Conservation (phyloP, 92 coral and sea anemone genomes). For the Chrysogorgia sp. region DNA sequence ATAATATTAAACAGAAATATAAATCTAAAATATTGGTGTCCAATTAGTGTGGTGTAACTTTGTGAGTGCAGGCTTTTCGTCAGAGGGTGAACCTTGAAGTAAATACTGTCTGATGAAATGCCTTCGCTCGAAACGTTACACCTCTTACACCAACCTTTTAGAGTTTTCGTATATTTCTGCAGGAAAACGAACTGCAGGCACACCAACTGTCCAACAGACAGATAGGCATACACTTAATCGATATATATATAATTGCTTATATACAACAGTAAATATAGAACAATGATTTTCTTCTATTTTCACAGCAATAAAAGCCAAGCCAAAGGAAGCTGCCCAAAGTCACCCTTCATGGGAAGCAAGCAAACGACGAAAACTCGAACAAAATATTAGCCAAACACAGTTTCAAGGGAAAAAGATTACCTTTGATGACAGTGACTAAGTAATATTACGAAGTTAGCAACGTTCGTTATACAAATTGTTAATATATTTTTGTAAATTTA, state of each 20-base stretch:
- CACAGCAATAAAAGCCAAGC: neutral
- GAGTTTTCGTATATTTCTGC: neutral
- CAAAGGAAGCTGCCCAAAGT: neutral
- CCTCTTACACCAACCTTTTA: too few relatives aligned
- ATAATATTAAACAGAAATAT: too few relatives aligned
- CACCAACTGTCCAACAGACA: neutral
- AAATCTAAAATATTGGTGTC: too few relatives aligned
- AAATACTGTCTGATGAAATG: too few relatives aligned
- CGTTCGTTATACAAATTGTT: neutral
- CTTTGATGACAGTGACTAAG: slow-evolving; percentile 64
- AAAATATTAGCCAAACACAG: slow-evolving; percentile 63
- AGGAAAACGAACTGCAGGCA: neutral
- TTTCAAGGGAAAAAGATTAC: slow-evolving; percentile 85
- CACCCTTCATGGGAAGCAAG: slow-evolving; percentile 99
- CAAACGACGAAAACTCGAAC: slow-evolving; percentile 73
- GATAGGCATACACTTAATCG: neutral
- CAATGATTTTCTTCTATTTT: too few relatives aligned
- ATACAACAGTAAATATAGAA: too few relatives aligned
- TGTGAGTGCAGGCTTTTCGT: too few relatives aligned
- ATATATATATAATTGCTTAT: too few relatives aligned
- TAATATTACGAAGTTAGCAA: neutral
- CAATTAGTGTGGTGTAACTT: too few relatives aligned
- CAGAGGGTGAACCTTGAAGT: too few relatives aligned
- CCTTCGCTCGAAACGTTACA: too few relatives aligned
- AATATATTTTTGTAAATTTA: neutral